A percentile compares a stretch with the other conserved stretches of the same genome.
Conservation (phyloP, 2,113 vertebrate genomes). For the Albula glossodonta region DNA sequence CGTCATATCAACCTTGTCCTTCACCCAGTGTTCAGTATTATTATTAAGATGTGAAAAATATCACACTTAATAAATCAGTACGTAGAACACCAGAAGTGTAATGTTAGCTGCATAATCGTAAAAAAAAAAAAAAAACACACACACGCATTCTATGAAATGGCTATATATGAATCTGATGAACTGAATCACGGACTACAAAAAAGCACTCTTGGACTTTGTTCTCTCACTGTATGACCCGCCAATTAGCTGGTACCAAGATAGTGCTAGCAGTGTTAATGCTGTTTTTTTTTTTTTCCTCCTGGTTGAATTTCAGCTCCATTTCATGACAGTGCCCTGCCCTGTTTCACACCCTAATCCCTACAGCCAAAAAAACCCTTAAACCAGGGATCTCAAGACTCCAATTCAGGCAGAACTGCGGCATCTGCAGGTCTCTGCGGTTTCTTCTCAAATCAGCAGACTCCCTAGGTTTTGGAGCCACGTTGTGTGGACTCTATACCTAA, state of each 20-base stretch:
- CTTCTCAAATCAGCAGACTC: too few species aligned
- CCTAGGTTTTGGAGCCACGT: too few species aligned
- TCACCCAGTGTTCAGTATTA: background rate
- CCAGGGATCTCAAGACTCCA: too few species aligned
- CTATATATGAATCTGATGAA: background rate
- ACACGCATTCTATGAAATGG: background rate
- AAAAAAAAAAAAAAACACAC: background rate
- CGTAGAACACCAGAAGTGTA: background rate
- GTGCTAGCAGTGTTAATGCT: background rate
- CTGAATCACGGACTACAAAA: background rate
- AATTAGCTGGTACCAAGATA: background rate
- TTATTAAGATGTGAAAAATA: background rate
- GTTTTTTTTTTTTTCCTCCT: background rate
- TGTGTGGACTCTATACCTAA: too few species aligned
- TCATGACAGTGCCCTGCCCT: too few species aligned
- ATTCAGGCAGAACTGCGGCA: too few species aligned
- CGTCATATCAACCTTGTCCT: background rate
- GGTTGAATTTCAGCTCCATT: background rate
- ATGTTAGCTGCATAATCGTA: background rate
- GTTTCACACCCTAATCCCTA: too few species aligned
- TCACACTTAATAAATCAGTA: background rate
- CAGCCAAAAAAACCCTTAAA: too few species aligned
- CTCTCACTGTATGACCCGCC: background rate
- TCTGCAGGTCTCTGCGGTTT: too few species aligned
- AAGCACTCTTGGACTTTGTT: background rate